Evolutionary conservation across 2,113 vertebrate species (phyloP).

Genomic region (Gadus chalcogrammus): DNA sequence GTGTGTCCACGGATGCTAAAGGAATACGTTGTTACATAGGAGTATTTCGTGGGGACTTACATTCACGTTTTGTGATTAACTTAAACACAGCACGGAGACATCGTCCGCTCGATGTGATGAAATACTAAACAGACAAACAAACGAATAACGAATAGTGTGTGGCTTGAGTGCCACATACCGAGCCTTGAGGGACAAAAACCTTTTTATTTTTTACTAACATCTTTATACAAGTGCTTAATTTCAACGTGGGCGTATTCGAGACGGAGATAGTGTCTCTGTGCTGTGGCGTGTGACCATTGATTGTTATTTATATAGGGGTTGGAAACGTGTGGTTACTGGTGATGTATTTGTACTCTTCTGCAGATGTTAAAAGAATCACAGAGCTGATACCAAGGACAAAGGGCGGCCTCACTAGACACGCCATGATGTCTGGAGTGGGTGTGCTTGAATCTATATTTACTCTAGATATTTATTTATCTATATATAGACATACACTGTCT

Average conservation of each 20-base stretch:
- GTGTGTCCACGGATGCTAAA: conserved; percentile 57
- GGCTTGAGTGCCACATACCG: neutral
- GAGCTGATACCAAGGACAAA: conserved; percentile 34
- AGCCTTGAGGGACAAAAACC: neutral
- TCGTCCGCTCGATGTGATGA: conserved; percentile 25
- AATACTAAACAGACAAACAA: conserved; percentile 36
- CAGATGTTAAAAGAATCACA: conserved; percentile 54
- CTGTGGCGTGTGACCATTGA: conserved; percentile 68
- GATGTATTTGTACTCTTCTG: conserved; percentile 45
- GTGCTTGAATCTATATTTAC: conserved; percentile 40
- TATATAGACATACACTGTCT: too few relatives aligned
- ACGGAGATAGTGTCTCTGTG: conserved; percentile 63
- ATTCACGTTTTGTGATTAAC: conserved; percentile 57
- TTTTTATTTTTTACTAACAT: too few relatives aligned
- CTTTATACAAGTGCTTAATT: neutral
- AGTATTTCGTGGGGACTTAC: conserved; percentile 43
- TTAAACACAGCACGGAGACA: conserved; percentile 57
- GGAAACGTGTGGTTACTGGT: conserved; percentile 32
- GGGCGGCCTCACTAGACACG: conserved; percentile 47
- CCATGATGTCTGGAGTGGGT: conserved; percentile 51
- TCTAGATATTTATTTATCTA: neutral
- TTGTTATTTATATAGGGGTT: conserved; percentile 73
- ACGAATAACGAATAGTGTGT: conserved; percentile 25
- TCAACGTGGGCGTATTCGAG: neutral
- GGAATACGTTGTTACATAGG: conserved; percentile 71